Evolutionary conservation across 2,113 vertebrate genomes (phyloP).

Genomic region (Maccullochella peelii): DNA sequence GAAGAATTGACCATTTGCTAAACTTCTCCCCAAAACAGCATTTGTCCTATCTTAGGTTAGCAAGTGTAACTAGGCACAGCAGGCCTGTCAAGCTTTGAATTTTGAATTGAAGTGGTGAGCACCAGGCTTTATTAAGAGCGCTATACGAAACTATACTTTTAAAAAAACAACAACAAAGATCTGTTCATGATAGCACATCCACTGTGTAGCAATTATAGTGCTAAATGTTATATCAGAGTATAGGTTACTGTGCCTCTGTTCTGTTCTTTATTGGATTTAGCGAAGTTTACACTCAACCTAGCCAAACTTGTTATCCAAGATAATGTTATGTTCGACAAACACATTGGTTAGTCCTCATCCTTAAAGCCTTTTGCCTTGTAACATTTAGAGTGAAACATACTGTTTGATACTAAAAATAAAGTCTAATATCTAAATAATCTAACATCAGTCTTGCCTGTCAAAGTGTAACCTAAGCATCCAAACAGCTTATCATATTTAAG

Average conservation of each 20-base stretch:
- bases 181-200: not conserved
- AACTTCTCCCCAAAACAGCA: not conserved
- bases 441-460: not conserved
- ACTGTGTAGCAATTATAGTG: too few species aligned
- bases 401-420: slow-evolving; percentile 15
- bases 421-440: too few species aligned
- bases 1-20: not conserved
- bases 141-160: too few species aligned
- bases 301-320: not conserved
- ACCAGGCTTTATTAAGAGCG: not conserved
- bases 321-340: not conserved
- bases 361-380: not conserved
- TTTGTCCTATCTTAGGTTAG: not conserved
- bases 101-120: not conserved
- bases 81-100: not conserved
- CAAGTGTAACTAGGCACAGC: not conserved
- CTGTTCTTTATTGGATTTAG: not conserved
- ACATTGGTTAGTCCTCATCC: not conserved
- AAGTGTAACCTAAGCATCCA: not conserved
- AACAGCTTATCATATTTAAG: not conserved
- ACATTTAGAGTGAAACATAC: not conserved
- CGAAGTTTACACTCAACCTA: not conserved
- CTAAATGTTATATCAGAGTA: not conserved
- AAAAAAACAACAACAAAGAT: not conserved
- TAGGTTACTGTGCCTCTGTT: not conserved